phyloP scores from a whole-genome alignment of 2,113 vertebrate genomes.

The Neofelis nebulosa region DNA sequence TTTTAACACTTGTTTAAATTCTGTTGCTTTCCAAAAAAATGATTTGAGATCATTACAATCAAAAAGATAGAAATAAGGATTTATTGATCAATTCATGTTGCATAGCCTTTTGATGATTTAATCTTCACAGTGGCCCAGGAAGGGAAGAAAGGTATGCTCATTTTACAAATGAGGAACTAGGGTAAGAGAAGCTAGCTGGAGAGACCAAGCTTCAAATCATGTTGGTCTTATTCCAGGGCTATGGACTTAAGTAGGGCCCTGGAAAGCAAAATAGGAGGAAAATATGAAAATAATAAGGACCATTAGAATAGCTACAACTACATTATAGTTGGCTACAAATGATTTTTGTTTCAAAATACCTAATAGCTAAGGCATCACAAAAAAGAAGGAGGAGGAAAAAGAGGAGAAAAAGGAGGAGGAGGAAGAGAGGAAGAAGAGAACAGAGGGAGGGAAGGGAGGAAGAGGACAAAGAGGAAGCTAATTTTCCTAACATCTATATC shows the following conservation, averaged over 20 bases:
- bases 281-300: background rate
- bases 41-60: background rate
- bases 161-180: background rate
- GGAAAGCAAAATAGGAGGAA: background rate
- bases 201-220: background rate
- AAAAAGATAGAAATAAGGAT: background rate
- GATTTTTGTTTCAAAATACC: background rate
- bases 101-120: background rate
- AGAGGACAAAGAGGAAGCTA: background rate
- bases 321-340: background rate
- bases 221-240: background rate
- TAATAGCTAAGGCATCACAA: background rate
- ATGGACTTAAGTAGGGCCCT: background rate
- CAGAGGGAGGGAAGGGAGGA: fast-evolving
- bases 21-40: background rate
- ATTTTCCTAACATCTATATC: background rate
- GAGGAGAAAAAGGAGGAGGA: background rate
- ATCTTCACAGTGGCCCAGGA: background rate
- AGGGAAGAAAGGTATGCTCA: background rate
- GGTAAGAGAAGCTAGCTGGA: background rate
- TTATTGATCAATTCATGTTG: background rate
- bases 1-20: background rate
- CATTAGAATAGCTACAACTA: background rate
- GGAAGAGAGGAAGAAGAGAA: fast-evolving
- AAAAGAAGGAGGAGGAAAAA: background rate